Conservation (phyloP, 2,888 invertebrate genomes). For the Chironomus riparius region DNA sequence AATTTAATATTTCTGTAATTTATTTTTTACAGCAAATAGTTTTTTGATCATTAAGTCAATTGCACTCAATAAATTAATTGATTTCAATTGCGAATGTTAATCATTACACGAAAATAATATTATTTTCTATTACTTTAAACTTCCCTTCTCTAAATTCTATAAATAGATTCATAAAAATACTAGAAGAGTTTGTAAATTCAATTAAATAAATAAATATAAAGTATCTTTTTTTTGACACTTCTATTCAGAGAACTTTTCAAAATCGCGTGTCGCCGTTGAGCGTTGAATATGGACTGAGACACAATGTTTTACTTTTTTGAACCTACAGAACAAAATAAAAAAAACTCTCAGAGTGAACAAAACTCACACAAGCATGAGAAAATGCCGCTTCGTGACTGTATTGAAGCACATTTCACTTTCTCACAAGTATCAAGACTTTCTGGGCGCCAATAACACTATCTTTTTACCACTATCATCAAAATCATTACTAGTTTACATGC, state of each 20-base stretch:
- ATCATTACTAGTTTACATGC: too few relatives aligned
- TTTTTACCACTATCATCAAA: too few relatives aligned
- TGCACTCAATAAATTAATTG: background rate
- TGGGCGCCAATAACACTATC: too few relatives aligned
- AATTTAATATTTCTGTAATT: background rate
- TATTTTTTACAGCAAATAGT: background rate
- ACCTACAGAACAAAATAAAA: background rate
- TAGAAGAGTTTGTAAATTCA: background rate
- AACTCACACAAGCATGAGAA: too few relatives aligned
- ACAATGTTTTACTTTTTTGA: background rate
- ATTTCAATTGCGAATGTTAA: background rate
- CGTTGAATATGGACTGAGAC: slow-evolving; percentile 1
- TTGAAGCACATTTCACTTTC: too few relatives aligned
- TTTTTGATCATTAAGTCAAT: too few relatives aligned
- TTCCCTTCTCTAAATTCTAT: background rate
- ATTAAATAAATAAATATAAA: background rate
- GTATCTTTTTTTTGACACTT: background rate
- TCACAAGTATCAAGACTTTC: too few relatives aligned
- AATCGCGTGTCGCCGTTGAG: background rate
- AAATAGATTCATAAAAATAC: background rate
- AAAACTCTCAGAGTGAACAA: background rate
- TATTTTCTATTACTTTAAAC: background rate
- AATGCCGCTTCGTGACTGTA: too few relatives aligned
- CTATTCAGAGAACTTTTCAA: background rate
- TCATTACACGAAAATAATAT: background rate